phyloP scores from a whole-genome alignment of 2,113 vertebrate genomes.

The Cromileptes altivelis region DNA sequence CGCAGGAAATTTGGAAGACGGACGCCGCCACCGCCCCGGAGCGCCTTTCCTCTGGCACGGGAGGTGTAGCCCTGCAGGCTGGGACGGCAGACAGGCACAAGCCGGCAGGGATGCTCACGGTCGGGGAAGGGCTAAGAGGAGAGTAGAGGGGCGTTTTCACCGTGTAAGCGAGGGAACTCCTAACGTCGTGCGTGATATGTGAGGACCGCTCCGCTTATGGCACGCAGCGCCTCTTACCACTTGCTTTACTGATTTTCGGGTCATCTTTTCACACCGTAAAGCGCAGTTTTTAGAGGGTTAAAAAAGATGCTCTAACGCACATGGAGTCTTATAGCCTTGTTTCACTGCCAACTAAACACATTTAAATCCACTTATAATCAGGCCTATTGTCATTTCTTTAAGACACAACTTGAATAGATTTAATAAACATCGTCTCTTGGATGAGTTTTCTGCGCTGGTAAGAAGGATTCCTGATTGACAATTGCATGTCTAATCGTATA shows the following conservation, averaged over 20 bases:
- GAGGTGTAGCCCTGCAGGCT: conserved; percentile 69
- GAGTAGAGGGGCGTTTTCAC: conserved; percentile 79
- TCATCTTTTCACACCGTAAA: conserved; percentile 17
- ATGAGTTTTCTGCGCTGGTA: background rate
- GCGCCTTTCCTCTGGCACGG: conserved; percentile 56
- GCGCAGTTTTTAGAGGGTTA: background rate
- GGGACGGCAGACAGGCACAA: conserved; percentile 60
- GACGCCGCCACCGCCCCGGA: conserved; percentile 74
- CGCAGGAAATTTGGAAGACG: conserved; percentile 53
- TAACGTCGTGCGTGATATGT: conserved; percentile 73
- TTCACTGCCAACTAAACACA: background rate
- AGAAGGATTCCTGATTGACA: background rate
- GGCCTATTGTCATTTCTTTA: background rate
- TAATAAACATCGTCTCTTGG: background rate
- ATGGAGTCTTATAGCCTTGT: background rate
- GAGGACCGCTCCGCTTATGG: conserved; percentile 50
- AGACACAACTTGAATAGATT: background rate
- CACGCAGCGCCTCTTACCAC: conserved; percentile 56
- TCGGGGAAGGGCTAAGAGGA: conserved; percentile 54
- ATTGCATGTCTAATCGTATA: background rate
- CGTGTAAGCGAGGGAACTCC: conserved; percentile 77
- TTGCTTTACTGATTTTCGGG: conserved; percentile 13
- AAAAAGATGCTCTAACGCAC: background rate
- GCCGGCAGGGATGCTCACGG: conserved; percentile 65
- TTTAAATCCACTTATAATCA: background rate